phyloP scores from a whole-genome alignment of 1,140 invertebrate genomes.

The Listronotus oregonensis region DNA sequence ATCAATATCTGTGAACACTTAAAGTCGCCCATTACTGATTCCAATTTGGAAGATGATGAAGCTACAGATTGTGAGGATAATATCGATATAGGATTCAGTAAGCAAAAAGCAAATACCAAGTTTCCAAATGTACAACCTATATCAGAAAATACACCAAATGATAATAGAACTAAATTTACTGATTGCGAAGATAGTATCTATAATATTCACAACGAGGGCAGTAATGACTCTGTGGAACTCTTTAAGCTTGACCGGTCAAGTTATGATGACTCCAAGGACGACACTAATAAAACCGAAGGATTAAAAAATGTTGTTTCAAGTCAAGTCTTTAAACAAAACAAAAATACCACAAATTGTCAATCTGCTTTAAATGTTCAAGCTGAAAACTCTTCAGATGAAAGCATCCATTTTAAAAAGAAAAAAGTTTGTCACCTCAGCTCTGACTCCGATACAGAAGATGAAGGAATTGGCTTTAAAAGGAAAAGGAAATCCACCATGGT shows the following conservation, averaged over 20 bases:
- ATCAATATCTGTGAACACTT: background rate
- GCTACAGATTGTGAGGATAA: constrained; percentile 13
- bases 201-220: constrained; percentile 5
- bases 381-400: constrained; percentile 5
- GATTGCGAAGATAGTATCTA: constrained; percentile 6
- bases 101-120: too few relatives aligned
- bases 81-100: too few relatives aligned
- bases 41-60: constrained; percentile 10
- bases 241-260: background rate
- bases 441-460: constrained; percentile 11
- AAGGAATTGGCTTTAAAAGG: constrained; percentile 7
- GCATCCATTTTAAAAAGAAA: constrained; percentile 13
- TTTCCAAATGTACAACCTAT: background rate
- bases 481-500: constrained; percentile 21
- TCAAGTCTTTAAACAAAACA: background rate
- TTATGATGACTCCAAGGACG: background rate
- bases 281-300: background rate
- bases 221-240: constrained; percentile 11
- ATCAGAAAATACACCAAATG: background rate
- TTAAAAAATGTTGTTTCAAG: background rate
- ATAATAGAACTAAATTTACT: background rate
- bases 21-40: background rate
- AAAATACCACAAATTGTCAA: background rate
- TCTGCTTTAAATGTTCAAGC: background rate
- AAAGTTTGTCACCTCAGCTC: background rate